These are phyloP conservation scores for Salvelinus namaycush DNA, from an alignment of 2,113 vertebrate species.

Conservation along the genomic window DNA sequence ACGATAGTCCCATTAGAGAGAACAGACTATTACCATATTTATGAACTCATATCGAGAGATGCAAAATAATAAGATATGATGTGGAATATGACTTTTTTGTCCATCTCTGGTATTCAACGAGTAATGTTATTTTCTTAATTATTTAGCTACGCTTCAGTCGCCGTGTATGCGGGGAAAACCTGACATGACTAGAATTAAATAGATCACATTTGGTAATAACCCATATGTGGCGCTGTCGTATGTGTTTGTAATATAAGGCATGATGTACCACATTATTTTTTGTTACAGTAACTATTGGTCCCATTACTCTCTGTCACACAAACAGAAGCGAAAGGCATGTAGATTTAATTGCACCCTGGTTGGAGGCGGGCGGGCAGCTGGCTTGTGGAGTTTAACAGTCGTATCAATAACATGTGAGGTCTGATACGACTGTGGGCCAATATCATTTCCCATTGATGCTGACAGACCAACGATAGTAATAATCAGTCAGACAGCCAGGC, in stretches of 20 bases:
- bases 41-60: slow-evolving; percentile 67
- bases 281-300: slow-evolving; percentile 74
- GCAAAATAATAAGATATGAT: slow-evolving; percentile 58
- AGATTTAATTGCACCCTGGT: slow-evolving; percentile 71
- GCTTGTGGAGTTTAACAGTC: slow-evolving; percentile 63
- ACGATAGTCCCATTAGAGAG: slow-evolving; percentile 69
- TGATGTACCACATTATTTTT: slow-evolving; percentile 64
- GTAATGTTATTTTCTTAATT: slow-evolving; percentile 34
- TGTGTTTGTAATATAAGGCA: slow-evolving; percentile 44
- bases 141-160: slow-evolving; percentile 16
- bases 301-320: slow-evolving; percentile 75
- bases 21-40: slow-evolving; percentile 71
- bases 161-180: slow-evolving; percentile 12
- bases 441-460: slow-evolving; percentile 68
- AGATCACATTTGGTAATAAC: slow-evolving; percentile 48
- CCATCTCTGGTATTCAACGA: slow-evolving; percentile 49
- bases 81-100: slow-evolving; percentile 60
- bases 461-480: slow-evolving; percentile 72
- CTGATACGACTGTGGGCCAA: slow-evolving; percentile 57
- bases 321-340: slow-evolving; percentile 33
- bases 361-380: slow-evolving; percentile 63
- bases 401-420: slow-evolving; percentile 67
- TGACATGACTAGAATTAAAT: neutral
- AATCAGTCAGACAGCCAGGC: slow-evolving; percentile 65
- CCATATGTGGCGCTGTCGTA: slow-evolving; percentile 60